Evolutionary conservation across 2,888 invertebrate genomes (phyloP).

Genomic region (Thalpophila matura): DNA sequence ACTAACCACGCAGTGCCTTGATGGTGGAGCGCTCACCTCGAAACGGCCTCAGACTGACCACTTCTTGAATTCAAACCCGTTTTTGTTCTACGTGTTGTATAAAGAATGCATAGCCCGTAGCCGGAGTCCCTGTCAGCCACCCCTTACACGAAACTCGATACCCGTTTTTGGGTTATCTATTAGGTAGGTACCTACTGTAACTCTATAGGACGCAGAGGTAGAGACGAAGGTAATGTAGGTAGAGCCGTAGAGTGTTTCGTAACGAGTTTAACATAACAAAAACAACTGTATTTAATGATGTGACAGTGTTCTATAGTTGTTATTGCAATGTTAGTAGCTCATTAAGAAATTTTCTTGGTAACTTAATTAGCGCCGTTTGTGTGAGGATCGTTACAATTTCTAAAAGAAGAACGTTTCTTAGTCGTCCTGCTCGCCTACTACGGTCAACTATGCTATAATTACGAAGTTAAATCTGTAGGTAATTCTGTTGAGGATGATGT

Average conservation of each 20-base stretch:
- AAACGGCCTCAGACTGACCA: slow-evolving; percentile 83
- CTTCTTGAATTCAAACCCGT: slow-evolving; percentile 85
- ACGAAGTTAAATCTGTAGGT: slow-evolving; percentile 34
- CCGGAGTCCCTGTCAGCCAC: slow-evolving; percentile 39
- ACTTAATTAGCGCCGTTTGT: slow-evolving; percentile 5
- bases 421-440: neutral
- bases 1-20: slow-evolving; percentile 81
- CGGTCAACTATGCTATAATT: slow-evolving; percentile 17
- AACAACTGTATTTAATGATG: slow-evolving; percentile 5
- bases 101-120: slow-evolving; percentile 65
- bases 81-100: slow-evolving; percentile 73
- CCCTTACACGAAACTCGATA: slow-evolving; percentile 49
- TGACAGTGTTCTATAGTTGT: neutral
- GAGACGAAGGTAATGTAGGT: neutral
- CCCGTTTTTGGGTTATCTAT: slow-evolving; percentile 39
- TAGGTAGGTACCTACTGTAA: slow-evolving; percentile 13
- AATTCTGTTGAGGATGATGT: slow-evolving; percentile 45
- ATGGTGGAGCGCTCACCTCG: slow-evolving; percentile 83
- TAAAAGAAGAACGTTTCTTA: neutral
- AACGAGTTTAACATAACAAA: slow-evolving; percentile 4
- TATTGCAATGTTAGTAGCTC: slow-evolving; percentile 20
- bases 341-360: slow-evolving; percentile 7
- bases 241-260: neutral
- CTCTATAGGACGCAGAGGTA: slow-evolving; percentile 18
- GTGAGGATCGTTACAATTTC: neutral